phyloP scores from a whole-genome alignment of 2,888 invertebrate genomes.

The Drosophila peninsularis region DNA sequence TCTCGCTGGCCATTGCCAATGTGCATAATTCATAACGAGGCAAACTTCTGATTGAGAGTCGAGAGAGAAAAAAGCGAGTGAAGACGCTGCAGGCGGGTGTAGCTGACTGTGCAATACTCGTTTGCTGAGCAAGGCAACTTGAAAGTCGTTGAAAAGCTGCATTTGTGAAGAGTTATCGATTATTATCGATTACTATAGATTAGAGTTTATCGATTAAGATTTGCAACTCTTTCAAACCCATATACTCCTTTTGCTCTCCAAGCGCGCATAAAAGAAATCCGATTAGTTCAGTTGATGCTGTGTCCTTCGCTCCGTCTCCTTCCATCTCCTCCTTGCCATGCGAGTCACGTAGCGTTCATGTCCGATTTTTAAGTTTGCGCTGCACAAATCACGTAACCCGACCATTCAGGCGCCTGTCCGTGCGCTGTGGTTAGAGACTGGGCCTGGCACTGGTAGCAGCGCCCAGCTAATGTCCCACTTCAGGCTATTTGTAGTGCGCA shows the following conservation, averaged over 20 bases:
- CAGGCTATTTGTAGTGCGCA: conserved; percentile 75
- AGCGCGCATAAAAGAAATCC: conserved; percentile 42
- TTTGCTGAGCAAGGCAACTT: neutral
- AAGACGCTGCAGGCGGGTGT: conserved; percentile 23
- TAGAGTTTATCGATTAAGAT: too few species aligned
- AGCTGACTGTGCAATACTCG: neutral
- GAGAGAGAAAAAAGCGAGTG: conserved; percentile 12
- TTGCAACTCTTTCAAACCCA: neutral
- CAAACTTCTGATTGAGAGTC: conserved; percentile 1
- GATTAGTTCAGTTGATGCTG: conserved; percentile 64
- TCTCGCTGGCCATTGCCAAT: conserved; percentile 38
- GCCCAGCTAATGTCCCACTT: conserved; percentile 69
- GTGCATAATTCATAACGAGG: conserved; percentile 68
- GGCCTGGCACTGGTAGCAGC: conserved; percentile 33
- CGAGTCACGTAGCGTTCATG: conserved; percentile 80
- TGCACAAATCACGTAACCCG: conserved; percentile 78
- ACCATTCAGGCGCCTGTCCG: conserved; percentile 6
- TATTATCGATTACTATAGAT: too few species aligned
- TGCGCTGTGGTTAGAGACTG: conserved; percentile 1
- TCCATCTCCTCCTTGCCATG: conserved; percentile 42
- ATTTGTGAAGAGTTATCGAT: neutral
- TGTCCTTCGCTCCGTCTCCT: conserved; percentile 33
- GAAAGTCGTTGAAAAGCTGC: neutral
- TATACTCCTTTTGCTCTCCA: neutral
- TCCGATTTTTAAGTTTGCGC: conserved; percentile 81